Conservation (phyloP, 2,113 vertebrate species). For the Silurus meridionalis region DNA sequence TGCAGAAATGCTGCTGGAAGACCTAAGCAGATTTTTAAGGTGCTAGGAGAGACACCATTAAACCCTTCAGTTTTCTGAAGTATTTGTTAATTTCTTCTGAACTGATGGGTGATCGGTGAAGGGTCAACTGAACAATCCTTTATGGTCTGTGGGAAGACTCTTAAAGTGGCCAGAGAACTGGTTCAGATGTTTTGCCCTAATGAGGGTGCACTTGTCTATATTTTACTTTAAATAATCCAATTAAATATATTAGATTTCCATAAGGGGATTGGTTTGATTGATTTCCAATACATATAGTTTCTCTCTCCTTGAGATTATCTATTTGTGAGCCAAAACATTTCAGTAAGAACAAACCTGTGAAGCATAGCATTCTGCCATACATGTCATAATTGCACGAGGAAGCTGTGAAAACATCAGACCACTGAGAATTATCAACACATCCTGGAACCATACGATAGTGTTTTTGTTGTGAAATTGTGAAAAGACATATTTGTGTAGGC, state of each 20-base stretch:
- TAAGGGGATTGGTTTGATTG: not conserved
- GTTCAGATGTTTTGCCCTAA: not conserved
- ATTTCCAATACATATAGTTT: not conserved
- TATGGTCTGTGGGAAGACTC: not conserved
- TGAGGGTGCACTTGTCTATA: not conserved
- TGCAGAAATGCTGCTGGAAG: not conserved
- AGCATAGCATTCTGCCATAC: not conserved
- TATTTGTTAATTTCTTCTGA: not conserved
- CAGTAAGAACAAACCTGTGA: conserved; percentile 9
- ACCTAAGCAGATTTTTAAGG: not conserved
- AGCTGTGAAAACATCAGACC: conserved; percentile 2
- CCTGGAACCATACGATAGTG: conserved; percentile 33
- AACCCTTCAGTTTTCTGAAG: not conserved
- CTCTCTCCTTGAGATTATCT: not conserved
- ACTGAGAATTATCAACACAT: conserved; percentile 22
- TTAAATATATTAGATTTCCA: not conserved
- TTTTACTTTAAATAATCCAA: not conserved
- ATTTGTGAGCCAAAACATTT: conserved; percentile 9
- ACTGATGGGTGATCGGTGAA: not conserved
- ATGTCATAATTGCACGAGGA: not conserved
- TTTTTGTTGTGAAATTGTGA: conserved; percentile 31
- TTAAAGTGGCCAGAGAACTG: not conserved
- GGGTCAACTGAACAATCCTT: not conserved
- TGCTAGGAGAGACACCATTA: not conserved
- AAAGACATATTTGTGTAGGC: conserved; percentile 40